Evolutionary conservation across 2,113 vertebrate genomes (phyloP).

Genomic region (Monopterus albus): DNA sequence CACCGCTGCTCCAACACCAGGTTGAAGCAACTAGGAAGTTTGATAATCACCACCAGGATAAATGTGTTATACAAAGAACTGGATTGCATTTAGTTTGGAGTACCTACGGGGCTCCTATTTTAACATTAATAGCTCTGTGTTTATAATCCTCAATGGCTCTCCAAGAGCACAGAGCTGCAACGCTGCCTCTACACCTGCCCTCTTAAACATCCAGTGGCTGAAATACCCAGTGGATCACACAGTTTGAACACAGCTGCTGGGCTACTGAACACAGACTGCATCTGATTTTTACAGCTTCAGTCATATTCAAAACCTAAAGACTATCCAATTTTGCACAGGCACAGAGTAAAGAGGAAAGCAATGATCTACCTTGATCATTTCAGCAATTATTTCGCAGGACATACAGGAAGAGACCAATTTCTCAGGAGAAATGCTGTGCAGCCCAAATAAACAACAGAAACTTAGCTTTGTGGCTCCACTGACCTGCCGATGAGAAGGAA

Average conservation of each 20-base stretch:
- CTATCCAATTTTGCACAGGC: not conserved
- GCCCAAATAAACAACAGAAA: not conserved
- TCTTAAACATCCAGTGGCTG: slow-evolving; percentile 11
- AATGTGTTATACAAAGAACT: not conserved
- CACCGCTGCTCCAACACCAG: not conserved
- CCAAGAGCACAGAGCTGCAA: not conserved
- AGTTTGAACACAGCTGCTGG: not conserved
- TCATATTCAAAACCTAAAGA: not conserved
- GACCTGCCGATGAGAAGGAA: slow-evolving; percentile 97
- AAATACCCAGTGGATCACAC: slow-evolving; percentile 11
- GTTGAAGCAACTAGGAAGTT: slow-evolving; percentile 8
- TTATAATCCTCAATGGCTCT: slow-evolving; percentile 4
- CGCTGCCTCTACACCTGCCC: slow-evolving; percentile 28
- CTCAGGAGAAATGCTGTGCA: too few species aligned
- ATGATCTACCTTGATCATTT: not conserved
- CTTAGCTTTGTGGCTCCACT: slow-evolving; percentile 69
- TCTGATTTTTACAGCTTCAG: not conserved
- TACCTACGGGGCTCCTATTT: not conserved
- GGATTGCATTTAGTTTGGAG: slow-evolving; percentile 1
- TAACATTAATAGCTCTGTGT: not conserved
- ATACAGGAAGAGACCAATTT: not conserved
- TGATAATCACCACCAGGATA: not conserved
- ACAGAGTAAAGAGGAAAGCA: not conserved
- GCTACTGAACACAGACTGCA: not conserved
- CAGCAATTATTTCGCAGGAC: not conserved